A percentile compares a stretch with the other conserved stretches of the same genome.
Evolutionary conservation across 2,797 vertebrate genomes (phyloP).

Genomic region (Platalea minor): DNA sequence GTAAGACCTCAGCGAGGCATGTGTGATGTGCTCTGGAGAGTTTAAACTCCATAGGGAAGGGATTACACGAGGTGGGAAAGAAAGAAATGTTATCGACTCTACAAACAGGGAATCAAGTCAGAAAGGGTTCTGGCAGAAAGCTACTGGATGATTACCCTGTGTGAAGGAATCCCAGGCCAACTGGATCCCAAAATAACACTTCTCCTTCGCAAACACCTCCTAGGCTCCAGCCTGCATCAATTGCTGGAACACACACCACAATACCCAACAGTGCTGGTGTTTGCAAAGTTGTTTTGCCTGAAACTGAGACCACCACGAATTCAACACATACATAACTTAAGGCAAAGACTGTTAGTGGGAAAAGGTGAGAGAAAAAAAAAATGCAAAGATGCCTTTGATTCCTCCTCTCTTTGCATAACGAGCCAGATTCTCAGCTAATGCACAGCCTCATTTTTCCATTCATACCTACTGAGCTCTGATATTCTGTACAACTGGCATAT

Average conservation of each 20-base stretch:
- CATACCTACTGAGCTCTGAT: background rate
- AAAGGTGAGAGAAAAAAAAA: background rate
- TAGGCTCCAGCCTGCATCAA: background rate
- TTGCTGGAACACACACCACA: background rate
- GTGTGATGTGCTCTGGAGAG: background rate
- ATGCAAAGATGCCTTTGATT: background rate
- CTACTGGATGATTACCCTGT: background rate
- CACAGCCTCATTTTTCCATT: background rate
- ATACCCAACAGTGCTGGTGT: background rate
- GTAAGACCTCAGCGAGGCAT: background rate
- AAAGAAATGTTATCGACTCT: background rate
- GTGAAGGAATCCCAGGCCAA: background rate
- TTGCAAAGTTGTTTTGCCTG: background rate
- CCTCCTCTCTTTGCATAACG: background rate
- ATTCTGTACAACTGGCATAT: background rate
- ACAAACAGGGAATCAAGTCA: background rate
- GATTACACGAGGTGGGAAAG: background rate
- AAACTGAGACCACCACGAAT: background rate
- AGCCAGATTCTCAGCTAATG: background rate
- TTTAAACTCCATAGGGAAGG: background rate
- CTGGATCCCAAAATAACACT: background rate
- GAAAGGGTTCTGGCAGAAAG: conserved; percentile 8
- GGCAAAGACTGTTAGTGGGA: background rate
- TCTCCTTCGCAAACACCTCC: background rate
- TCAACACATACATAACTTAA: background rate